Conservation (phyloP, 2,888 invertebrate genomes). For the Dicycla oo region DNA sequence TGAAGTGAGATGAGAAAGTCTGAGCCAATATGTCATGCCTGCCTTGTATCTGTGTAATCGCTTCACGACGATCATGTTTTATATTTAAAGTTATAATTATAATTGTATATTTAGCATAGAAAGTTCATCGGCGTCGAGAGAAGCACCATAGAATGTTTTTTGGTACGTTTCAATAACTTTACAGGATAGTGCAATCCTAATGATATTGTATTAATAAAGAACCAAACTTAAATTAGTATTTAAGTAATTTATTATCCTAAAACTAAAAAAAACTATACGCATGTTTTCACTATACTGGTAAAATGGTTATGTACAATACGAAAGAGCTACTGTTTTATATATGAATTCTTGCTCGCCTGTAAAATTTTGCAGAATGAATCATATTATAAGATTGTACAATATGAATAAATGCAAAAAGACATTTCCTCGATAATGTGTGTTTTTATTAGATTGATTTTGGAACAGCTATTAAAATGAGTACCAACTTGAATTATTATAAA, state of each 20-base stretch:
- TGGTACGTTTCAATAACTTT: conserved; percentile 87
- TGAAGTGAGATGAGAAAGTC: conserved; percentile 81
- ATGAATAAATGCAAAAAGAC: conserved; percentile 91
- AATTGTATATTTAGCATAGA: conserved; percentile 86
- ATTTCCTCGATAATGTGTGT: conserved; percentile 86
- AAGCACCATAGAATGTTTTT: conserved; percentile 87
- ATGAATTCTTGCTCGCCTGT: conserved; percentile 91
- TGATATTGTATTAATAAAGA: conserved; percentile 91
- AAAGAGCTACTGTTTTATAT: conserved; percentile 91
- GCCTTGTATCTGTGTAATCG: conserved; percentile 87
- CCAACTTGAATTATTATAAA: too few relatives aligned
- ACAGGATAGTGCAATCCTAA: conserved; percentile 90
- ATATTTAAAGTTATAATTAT: conserved; percentile 78
- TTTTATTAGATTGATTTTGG: conserved; percentile 52
- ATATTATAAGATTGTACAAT: conserved; percentile 91
- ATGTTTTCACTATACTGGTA: conserved; percentile 91
- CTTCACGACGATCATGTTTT: conserved; percentile 84
- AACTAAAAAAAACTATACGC: conserved; percentile 90
- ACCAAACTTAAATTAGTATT: conserved; percentile 90
- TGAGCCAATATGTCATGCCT: conserved; percentile 81
- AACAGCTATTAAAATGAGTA: neutral
- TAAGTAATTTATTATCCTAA: conserved; percentile 91
- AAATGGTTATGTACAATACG: conserved; percentile 90
- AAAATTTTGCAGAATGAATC: conserved; percentile 91
- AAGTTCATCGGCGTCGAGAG: conserved; percentile 89